These are phyloP conservation scores for Cuniculus paca DNA, from an alignment of 2,797 vertebrate species.

Conservation along the genomic window DNA sequence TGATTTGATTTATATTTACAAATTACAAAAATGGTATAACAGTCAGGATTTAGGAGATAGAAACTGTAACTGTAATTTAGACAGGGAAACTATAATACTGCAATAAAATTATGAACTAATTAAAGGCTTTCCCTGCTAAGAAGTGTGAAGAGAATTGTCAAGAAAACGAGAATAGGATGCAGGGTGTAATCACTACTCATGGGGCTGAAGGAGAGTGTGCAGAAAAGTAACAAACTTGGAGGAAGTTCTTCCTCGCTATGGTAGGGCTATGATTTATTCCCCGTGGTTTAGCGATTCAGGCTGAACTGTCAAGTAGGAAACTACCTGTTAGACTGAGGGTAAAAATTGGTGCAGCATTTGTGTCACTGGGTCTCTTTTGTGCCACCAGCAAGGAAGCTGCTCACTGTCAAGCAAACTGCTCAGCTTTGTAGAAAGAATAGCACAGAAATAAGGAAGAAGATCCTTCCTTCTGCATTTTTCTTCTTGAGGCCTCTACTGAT, in stretches of 20 bases:
- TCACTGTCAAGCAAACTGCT: background rate
- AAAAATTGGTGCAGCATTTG: background rate
- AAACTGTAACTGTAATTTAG: slow-evolving; percentile 13
- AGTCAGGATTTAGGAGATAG: background rate
- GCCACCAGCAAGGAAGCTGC: background rate
- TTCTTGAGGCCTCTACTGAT: background rate
- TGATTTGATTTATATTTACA: slow-evolving; percentile 43
- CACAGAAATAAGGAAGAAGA: background rate
- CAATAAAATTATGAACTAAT: slow-evolving; percentile 4
- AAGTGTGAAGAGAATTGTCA: background rate
- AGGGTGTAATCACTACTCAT: background rate
- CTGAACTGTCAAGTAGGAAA: background rate
- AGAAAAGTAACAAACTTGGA: background rate
- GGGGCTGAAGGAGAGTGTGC: background rate
- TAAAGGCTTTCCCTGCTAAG: background rate
- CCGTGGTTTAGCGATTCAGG: background rate
- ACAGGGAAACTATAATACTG: background rate
- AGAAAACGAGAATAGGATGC: background rate
- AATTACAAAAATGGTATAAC: background rate
- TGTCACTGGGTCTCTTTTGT: background rate
- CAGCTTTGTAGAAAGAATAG: background rate
- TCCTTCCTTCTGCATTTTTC: background rate
- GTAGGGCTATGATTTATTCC: background rate
- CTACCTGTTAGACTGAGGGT: background rate
- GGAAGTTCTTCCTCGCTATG: background rate